phyloP scores from a whole-genome alignment of 2,888 invertebrate species.

The Willowsia nigromaculata region DNA sequence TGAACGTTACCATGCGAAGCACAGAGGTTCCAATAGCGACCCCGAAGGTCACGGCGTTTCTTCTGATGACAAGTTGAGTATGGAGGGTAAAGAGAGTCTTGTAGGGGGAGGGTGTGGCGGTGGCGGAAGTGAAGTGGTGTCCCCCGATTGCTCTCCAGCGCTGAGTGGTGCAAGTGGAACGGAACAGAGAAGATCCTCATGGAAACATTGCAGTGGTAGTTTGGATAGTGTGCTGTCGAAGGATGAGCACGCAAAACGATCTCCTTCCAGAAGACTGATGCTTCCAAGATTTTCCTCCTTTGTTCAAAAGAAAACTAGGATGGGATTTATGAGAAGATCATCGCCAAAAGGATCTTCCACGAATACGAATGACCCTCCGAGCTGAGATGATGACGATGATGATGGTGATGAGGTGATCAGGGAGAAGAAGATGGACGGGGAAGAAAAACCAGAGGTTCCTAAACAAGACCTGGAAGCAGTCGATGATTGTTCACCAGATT shows the following conservation, averaged over 20 bases:
- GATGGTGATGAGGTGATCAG: neutral
- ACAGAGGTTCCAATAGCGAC: constrained; percentile 73
- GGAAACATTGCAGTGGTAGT: constrained; percentile 78
- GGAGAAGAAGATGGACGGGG: neutral
- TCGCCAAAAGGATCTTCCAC: constrained; percentile 68
- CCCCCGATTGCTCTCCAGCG: constrained; percentile 76
- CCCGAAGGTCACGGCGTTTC: constrained; percentile 70
- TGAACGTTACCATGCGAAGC: constrained; percentile 58
- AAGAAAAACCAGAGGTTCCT: neutral
- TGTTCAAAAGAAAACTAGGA: constrained; percentile 77
- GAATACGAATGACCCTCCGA: constrained; percentile 69
- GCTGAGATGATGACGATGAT: constrained; percentile 68
- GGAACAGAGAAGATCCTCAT: constrained; percentile 67
- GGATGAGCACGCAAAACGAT: constrained; percentile 75
- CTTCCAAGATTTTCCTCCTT: constrained; percentile 78
- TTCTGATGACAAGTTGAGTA: constrained; percentile 20
- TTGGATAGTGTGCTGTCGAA: constrained; percentile 78
- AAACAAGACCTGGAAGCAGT: neutral
- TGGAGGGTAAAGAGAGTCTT: constrained; percentile 33
- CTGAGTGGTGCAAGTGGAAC: constrained; percentile 70
- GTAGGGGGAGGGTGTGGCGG: constrained; percentile 61
- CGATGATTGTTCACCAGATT: neutral
- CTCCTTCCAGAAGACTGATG: constrained; percentile 76
- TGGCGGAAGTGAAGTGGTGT: constrained; percentile 68
- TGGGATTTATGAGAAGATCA: constrained; percentile 75